Evolutionary conservation across 2,888 invertebrate species (phyloP), one percentile per base, ranked within the genome.

Genomic region (Sepiola atlantica): DNA sequence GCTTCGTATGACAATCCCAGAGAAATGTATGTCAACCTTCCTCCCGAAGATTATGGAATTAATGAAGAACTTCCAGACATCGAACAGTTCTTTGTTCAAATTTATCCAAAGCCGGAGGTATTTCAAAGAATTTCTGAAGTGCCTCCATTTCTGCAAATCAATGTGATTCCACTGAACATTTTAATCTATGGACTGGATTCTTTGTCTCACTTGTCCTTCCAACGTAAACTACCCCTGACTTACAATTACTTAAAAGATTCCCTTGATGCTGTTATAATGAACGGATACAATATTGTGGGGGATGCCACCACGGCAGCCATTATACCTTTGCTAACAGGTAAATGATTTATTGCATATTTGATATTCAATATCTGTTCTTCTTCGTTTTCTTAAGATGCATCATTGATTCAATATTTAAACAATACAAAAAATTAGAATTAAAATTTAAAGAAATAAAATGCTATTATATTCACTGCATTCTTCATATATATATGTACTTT

Each of bases 211-310:
- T 92, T 97, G 94, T 95, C 96, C 4, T 97, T 96, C 94, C 96
- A 96, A 93, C 94, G 97, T 91, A 96, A 96, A 94, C 94, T 97
- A 45, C 97, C 97, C 6, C 94, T 95, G 91, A 96, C 97, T 0
- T 96, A 96, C 94, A 95, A 94, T 8, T 96, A 95, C 94, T 94
- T 97, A n/a, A 95, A 95, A 94, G 94, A 96, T 14, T 95, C 95
- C 18, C 95, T 97, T 32, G 95, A 95, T 3, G 95, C 96, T 45
- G 95, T 96, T 6, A 95, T 96, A 54, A 94, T 97, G 95, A 95
- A 97, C 94, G 96, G 96, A 21, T 97, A 97, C 94, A 97, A 97
- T 94, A 96, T 96, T 54, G 96, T 97, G 1, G 97, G 97, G 0
- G 97, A 97, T 95, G 96, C 96, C 8, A 97, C 96, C 0, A 96